A percentile compares a stretch with the other conserved stretches of the same genome.
Evolutionary conservation across 2,888 invertebrate species (phyloP).

Genomic region (Galeruca laticollis): DNA sequence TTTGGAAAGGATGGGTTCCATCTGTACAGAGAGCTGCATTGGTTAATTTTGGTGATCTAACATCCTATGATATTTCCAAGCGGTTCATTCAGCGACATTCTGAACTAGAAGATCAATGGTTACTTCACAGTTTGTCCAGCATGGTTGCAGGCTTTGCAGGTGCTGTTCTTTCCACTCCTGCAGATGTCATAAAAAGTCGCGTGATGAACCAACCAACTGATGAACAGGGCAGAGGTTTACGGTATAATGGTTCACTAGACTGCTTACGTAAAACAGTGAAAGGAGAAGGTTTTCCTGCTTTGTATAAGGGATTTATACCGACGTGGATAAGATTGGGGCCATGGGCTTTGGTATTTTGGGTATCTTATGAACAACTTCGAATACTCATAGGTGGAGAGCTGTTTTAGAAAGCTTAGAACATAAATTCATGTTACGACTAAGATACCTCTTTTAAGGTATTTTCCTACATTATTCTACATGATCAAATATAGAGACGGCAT

Average conservation of each 20-base stretch:
- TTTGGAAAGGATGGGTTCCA: constrained; percentile 89
- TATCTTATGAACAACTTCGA: constrained; percentile 89
- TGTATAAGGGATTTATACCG: constrained; percentile 94
- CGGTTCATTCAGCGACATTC: constrained; percentile 77
- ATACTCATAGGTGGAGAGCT: constrained; percentile 69
- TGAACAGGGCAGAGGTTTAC: constrained; percentile 72
- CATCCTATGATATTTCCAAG: constrained; percentile 90
- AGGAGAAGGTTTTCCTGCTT: constrained; percentile 85
- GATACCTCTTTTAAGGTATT: too few relatives aligned
- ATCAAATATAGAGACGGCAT: too few relatives aligned
- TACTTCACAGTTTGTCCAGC: constrained; percentile 82
- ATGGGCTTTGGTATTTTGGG: constrained; percentile 95
- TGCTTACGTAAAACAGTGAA: constrained; percentile 87
- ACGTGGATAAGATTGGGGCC: constrained; percentile 95
- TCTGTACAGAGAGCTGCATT: constrained; percentile 87
- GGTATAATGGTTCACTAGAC: constrained; percentile 88
- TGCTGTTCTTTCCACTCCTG: constrained; percentile 89
- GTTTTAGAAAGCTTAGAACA: constrained; percentile 13
- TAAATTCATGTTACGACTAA: too few relatives aligned
- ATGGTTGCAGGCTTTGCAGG: constrained; percentile 87
- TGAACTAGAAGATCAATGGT: constrained; percentile 76
- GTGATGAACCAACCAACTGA: constrained; percentile 94
- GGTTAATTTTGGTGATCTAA: constrained; percentile 86
- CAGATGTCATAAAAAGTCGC: constrained; percentile 92
- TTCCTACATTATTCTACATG: too few relatives aligned